Base-by-base conservation (phyloP, 2,888 invertebrate species). In the Pharmacophagus antenor region DNA sequence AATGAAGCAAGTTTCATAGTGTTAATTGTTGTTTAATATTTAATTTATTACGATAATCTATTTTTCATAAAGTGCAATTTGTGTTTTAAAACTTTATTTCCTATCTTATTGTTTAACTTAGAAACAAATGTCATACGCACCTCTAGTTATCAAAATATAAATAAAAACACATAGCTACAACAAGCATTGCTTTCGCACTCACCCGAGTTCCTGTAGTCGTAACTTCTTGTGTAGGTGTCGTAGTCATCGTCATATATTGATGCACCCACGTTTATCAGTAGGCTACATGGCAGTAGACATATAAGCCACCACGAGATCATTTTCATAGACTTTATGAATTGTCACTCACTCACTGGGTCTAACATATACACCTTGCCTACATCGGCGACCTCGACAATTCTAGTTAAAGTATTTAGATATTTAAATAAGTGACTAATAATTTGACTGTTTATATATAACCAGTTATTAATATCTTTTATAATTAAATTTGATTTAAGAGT, bases 181-280 rank as follows among this genome's bases (percentile, higher is more conserved):
- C 15, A 37, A n/a, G n/a, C n/a, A n/a, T n/a, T 37, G 37, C 31
- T 22, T 51, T 31, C 5, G 42, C 27, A 63, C 69, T 84, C 80
- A 89, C 90, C 90, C 76, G 88, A 74, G 66, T 67, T 78, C 69
- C 77, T 81, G 75, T 82, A 86, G 75, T 90, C 87, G 67, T 87
- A 87, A 58, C 70, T 65, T 67, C 82, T 85, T 12, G 88, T 88
- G 67, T 88, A 89, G 0, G 81, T 74, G 65, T 90, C 90, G 73
- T 89, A 90, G 64, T 91, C 88, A 54, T 90, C 88, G 65, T 90
- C 88, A 68, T 88, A 89, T 4, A 88, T 67, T 3, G 88, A 76
- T 0, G 82, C 87, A 21, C 83, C 77, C 4, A 74, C 63, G 63
- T 66, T 74, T 42, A 73, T 73, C 56, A 82, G 66, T 47, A 85